Evolutionary conservation across 2,888 invertebrate species (phyloP).

Genomic region (Dryocosmus kuriphilus): DNA sequence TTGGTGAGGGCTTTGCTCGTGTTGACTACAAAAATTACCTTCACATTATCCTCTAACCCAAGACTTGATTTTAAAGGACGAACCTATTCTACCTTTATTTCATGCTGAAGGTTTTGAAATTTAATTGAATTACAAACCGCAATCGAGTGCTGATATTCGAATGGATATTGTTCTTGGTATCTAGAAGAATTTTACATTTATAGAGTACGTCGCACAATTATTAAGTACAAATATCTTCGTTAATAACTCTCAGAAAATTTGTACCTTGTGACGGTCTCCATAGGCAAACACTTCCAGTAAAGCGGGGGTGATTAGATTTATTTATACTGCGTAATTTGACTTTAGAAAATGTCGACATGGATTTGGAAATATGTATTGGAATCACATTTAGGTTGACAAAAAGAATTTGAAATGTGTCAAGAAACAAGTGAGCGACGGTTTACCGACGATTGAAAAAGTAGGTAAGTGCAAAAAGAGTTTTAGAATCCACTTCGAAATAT

Average conservation of each 20-base stretch:
- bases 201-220: neutral
- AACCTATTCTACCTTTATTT: neutral
- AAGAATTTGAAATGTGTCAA: neutral
- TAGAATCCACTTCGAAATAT: neutral
- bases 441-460: neutral
- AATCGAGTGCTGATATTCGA: constrained; percentile 2
- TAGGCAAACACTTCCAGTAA: constrained; percentile 9
- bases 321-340: constrained; percentile 3
- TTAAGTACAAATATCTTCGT: neutral
- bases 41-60: constrained; percentile 28
- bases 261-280: constrained; percentile 27
- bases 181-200: constrained; percentile 7
- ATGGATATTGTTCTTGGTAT: constrained; percentile 15
- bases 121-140: constrained; percentile 28
- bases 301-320: neutral
- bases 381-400: constrained; percentile 26
- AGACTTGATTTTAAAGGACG: neutral
- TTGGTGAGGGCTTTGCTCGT: constrained; percentile 64
- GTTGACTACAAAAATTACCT: constrained; percentile 59
- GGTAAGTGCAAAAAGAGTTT: neutral
- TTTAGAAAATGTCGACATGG: neutral
- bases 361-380: neutral
- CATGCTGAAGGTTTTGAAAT: constrained; percentile 16
- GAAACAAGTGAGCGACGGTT: neutral
- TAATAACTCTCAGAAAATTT: neutral